A percentile compares a stretch with the other conserved stretches of the same genome.
These are phyloP conservation scores for Galleria mellonella DNA, from an alignment of 1,140 invertebrate species.

Conservation along the genomic window DNA sequence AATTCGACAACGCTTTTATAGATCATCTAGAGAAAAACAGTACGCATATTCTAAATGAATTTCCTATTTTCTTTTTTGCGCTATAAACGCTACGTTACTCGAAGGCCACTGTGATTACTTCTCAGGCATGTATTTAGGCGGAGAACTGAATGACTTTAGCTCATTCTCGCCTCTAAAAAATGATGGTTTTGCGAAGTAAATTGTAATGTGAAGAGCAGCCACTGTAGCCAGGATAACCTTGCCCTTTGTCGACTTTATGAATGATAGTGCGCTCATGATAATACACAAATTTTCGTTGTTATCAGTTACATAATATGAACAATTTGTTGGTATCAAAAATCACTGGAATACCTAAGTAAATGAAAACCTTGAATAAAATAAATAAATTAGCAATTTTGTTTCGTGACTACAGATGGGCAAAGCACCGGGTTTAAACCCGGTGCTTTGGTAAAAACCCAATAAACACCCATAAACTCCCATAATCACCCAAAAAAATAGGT, in stretches of 20 bases:
- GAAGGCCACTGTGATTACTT: conserved; percentile 26
- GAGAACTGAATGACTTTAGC: conserved; percentile 24
- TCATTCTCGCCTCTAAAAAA: conserved; percentile 45
- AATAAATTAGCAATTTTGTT: too few species aligned
- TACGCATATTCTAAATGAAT: conserved; percentile 9
- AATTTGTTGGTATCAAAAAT: too few species aligned
- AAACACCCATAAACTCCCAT: too few species aligned
- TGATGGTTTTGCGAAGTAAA: conserved; percentile 59
- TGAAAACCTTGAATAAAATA: too few species aligned
- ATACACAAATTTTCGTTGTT: conserved; percentile 4
- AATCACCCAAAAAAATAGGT: too few species aligned
- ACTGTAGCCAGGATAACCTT: conserved; percentile 59
- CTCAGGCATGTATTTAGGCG: conserved; percentile 57
- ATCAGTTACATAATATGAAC: too few species aligned
- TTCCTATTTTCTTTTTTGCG: conserved; percentile 17
- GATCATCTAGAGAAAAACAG: conserved; percentile 40
- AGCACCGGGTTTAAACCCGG: too few species aligned
- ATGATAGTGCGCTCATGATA: conserved; percentile 35
- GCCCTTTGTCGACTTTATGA: conserved; percentile 55
- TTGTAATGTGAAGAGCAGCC: conserved; percentile 45
- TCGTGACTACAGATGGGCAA: too few species aligned
- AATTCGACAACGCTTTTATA: conserved; percentile 39
- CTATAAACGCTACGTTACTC: not conserved
- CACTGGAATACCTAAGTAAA: too few species aligned
- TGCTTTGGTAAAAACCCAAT: too few species aligned